These are phyloP conservation scores for Falco punctatus DNA, from an alignment of 2,113 vertebrate genomes.

Conservation along the genomic window DNA sequence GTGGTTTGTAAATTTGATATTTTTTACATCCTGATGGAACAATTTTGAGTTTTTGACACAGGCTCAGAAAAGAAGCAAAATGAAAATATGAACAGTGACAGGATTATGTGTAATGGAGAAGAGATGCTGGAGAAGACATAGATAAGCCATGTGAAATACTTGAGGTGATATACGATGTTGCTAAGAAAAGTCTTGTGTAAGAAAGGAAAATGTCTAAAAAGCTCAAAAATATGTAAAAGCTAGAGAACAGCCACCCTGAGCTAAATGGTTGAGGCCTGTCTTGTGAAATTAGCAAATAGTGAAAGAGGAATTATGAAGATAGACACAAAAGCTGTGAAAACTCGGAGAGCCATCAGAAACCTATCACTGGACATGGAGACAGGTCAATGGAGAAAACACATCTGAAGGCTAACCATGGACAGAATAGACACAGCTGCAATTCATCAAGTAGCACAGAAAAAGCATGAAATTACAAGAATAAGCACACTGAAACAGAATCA, in stretches of 20 bases:
- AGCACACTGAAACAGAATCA: not conserved
- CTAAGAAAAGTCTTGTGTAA: not conserved
- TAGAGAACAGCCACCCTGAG: not conserved
- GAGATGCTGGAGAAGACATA: not conserved
- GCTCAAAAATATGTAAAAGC: not conserved
- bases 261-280: not conserved
- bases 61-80: not conserved
- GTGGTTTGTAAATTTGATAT: not conserved
- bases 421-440: not conserved
- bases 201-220: not conserved
- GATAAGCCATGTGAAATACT: not conserved
- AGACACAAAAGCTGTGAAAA: not conserved
- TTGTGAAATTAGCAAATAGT: not conserved
- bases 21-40: not conserved
- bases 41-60: not conserved
- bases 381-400: not conserved
- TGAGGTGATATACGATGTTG: not conserved
- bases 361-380: not conserved
- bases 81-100: not conserved
- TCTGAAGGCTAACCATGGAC: not conserved
- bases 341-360: not conserved
- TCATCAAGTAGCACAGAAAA: not conserved
- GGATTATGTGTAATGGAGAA: not conserved
- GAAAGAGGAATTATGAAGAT: not conserved
- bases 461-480: not conserved